These are phyloP conservation scores for Siniperca knerii DNA, from an alignment of 2,113 vertebrate genomes.

Conservation along the genomic window DNA sequence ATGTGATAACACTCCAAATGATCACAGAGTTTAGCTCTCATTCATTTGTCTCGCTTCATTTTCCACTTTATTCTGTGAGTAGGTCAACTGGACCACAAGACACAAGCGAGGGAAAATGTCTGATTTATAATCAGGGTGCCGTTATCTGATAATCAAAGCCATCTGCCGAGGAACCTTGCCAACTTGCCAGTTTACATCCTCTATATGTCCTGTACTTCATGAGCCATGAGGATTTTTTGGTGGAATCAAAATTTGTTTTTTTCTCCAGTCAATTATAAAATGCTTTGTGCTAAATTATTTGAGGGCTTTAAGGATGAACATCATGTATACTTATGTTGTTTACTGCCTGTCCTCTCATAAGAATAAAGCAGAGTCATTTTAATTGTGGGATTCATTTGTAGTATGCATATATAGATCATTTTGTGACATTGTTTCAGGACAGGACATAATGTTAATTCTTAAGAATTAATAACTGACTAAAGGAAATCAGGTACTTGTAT, in stretches of 20 bases:
- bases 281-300: background rate
- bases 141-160: constrained; percentile 49
- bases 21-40: background rate
- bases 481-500: background rate
- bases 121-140: constrained; percentile 25
- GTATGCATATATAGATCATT: background rate
- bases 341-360: background rate
- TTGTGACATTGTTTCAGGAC: background rate
- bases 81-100: constrained; percentile 31
- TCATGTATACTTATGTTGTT: background rate
- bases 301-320: background rate
- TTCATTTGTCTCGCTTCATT: background rate
- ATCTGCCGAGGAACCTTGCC: constrained; percentile 26
- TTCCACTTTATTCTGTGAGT: constrained; percentile 16
- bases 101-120: constrained; percentile 22
- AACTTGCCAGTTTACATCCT: background rate
- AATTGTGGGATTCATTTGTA: background rate
- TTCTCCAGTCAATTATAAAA: background rate
- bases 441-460: background rate
- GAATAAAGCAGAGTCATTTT: background rate
- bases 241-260: background rate
- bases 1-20: background rate
- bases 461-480: background rate
- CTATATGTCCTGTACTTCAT: constrained; percentile 15
- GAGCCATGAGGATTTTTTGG: constrained; percentile 21